These are phyloP conservation scores for Xenus cinereus DNA, from an alignment of 2,113 vertebrate species.

Conservation along the genomic window DNA sequence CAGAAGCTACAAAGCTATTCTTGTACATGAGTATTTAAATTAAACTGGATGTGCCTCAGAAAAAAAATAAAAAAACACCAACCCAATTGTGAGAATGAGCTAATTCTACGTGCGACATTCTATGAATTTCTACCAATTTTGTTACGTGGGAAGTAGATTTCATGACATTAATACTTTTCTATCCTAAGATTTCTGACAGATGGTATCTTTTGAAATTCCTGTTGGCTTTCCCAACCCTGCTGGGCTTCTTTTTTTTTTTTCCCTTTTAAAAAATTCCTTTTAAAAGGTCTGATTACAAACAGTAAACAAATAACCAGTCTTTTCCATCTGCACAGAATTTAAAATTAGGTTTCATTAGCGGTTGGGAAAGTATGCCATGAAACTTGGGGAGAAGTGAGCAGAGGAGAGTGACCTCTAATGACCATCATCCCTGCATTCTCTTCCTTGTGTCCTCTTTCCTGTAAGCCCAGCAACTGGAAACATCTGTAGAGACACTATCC, in stretches of 20 bases:
- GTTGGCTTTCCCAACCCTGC: not conserved
- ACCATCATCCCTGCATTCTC: not conserved
- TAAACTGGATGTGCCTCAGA: not conserved
- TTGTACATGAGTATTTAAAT: not conserved
- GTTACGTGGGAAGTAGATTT: not conserved
- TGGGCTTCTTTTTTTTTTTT: not conserved
- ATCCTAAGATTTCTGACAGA: not conserved
- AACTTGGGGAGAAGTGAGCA: not conserved
- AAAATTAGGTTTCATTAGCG: not conserved
- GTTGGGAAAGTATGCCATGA: not conserved
- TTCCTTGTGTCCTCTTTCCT: not conserved
- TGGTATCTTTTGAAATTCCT: not conserved
- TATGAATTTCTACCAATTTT: slow-evolving; percentile 6
- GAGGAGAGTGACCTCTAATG: not conserved
- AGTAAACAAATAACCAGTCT: not conserved
- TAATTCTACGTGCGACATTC: not conserved
- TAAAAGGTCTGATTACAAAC: not conserved
- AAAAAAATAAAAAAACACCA: not conserved
- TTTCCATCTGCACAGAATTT: slow-evolving; percentile 19
- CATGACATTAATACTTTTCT: not conserved
- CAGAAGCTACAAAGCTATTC: slow-evolving; percentile 24
- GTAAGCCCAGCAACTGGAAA: not conserved
- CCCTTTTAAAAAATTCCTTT: not conserved
- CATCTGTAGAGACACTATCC: not conserved
- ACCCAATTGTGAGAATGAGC: not conserved